Evolutionary conservation across 2,113 vertebrate species (phyloP).

Genomic region (Microtus montanus): DNA sequence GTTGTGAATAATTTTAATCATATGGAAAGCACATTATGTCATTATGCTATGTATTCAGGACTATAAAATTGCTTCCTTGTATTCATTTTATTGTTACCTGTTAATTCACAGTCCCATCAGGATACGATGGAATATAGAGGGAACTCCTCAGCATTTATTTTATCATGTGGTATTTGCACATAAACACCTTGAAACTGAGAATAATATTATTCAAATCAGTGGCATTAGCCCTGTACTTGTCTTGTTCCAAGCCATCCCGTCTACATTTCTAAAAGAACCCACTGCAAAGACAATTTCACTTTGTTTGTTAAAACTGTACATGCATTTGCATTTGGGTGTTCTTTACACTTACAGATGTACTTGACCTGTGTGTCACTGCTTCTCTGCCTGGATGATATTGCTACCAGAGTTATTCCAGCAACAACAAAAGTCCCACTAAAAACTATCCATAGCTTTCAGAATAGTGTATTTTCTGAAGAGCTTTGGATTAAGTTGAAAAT

Average conservation of each 20-base stretch:
- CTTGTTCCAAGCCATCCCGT: not conserved
- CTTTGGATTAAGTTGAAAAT: constrained; percentile 20
- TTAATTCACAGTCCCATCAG: not conserved
- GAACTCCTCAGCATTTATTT: not conserved
- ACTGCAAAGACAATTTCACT: not conserved
- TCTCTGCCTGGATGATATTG: not conserved
- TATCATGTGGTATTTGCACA: not conserved
- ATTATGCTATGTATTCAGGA: not conserved
- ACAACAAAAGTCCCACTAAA: not conserved
- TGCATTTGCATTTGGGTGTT: not conserved
- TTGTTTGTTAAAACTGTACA: not conserved
- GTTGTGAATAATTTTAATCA: not conserved
- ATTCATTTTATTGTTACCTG: not conserved
- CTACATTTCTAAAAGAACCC: constrained; percentile 13
- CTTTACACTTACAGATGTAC: not conserved
- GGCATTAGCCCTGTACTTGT: not conserved
- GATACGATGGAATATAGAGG: not conserved
- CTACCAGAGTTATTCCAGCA: not conserved
- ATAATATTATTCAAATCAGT: constrained; percentile 28
- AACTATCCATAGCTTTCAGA: constrained; percentile 28
- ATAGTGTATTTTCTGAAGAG: not conserved
- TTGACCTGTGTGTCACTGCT: not conserved
- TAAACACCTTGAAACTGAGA: not conserved
- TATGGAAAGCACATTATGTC: not conserved
- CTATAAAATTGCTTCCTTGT: not conserved